phyloP scores from a whole-genome alignment of 2,113 vertebrate species.

The Brachypodius melanocephalos region DNA sequence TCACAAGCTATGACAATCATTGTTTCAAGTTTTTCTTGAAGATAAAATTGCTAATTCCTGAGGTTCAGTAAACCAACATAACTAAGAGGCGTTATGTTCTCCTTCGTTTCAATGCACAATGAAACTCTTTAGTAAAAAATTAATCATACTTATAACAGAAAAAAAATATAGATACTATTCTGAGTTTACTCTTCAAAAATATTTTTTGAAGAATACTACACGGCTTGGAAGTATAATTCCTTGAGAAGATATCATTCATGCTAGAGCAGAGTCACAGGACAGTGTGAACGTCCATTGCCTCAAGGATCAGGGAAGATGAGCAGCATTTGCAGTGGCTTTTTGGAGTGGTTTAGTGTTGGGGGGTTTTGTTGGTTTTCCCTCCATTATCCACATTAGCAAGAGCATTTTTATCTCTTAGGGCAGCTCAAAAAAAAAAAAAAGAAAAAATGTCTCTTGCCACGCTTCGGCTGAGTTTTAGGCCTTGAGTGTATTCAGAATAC shows the following conservation, averaged over 20 bases:
- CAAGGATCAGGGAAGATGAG: not conserved
- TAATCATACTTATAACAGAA: not conserved
- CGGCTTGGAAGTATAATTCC: not conserved
- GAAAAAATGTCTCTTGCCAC: not conserved
- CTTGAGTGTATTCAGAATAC: not conserved
- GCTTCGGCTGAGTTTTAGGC: not conserved
- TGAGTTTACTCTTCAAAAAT: not conserved
- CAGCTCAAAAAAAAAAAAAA: not conserved
- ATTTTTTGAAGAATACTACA: not conserved
- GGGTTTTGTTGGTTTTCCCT: not conserved
- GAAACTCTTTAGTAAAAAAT: not conserved
- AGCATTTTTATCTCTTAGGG: not conserved
- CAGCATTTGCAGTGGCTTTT: not conserved
- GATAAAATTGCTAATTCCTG: not conserved
- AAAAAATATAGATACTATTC: not conserved
- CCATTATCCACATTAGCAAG: not conserved
- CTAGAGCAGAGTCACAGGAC: not conserved
- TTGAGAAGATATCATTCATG: fast-evolving
- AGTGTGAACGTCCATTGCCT: not conserved
- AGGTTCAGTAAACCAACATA: not conserved
- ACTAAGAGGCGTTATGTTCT: not conserved
- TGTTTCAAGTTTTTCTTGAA: not conserved
- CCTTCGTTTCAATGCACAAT: not conserved
- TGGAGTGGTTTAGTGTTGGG: fast-evolving
- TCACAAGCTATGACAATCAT: not conserved